These are phyloP conservation scores for Epirrhoe tristata DNA, from an alignment of 2,888 invertebrate species.

Conservation along the genomic window DNA sequence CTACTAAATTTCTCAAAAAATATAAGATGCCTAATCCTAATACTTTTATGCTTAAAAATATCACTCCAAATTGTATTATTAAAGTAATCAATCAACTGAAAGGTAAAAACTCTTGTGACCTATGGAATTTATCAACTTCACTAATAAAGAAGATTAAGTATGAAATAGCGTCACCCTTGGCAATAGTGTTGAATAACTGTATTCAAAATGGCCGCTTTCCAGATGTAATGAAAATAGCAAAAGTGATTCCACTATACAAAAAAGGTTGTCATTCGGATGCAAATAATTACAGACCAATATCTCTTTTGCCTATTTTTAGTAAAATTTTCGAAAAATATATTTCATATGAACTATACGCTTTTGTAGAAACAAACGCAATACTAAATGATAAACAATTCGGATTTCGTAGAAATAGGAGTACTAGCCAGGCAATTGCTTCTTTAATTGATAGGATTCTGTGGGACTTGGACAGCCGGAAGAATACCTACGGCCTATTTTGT, in stretches of 20 bases:
- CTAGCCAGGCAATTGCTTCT: background rate
- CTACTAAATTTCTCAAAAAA: background rate
- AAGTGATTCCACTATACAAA: slow-evolving; percentile 9
- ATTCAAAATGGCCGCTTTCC: slow-evolving; percentile 3
- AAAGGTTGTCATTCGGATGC: slow-evolving; percentile 6
- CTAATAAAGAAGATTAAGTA: slow-evolving; percentile 1
- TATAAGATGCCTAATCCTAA: background rate
- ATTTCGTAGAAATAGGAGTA: slow-evolving; percentile 1
- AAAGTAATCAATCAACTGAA: slow-evolving; percentile 5
- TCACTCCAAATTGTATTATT: background rate
- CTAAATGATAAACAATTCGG: slow-evolving; percentile 8
- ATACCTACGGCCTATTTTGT: too few species aligned
- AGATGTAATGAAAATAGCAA: slow-evolving; percentile 11
- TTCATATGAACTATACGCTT: slow-evolving; percentile 1
- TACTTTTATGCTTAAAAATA: background rate
- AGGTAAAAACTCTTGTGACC: slow-evolving; percentile 4
- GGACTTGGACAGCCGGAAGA: too few species aligned
- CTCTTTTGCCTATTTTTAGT: slow-evolving; percentile 14
- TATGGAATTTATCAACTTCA: background rate
- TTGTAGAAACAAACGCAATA: slow-evolving; percentile 1
- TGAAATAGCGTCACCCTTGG: slow-evolving; percentile 5
- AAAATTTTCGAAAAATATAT: slow-evolving; percentile 8
- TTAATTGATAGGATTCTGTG: too few species aligned
- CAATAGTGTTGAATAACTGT: slow-evolving; percentile 6
- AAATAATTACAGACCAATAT: slow-evolving; percentile 18